These are phyloP conservation scores for Hephaestus fuliginosus DNA, from an alignment of 2,797 vertebrate species.

Conservation along the genomic window DNA sequence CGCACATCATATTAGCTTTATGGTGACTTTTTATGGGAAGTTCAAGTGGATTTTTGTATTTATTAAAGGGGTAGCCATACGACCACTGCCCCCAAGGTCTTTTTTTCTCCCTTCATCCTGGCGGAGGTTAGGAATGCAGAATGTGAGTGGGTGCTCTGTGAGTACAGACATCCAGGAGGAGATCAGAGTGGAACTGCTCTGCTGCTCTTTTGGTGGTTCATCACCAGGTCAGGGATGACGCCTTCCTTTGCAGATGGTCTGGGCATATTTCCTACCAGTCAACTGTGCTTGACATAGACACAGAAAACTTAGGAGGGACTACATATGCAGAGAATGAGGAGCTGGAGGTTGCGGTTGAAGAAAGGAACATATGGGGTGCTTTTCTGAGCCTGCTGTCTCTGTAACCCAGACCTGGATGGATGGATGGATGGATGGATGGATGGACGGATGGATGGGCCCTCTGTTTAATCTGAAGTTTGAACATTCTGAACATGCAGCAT, in stretches of 20 bases:
- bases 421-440: not conserved
- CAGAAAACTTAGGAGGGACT: conserved; percentile 12
- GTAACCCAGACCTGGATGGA: conserved; percentile 15
- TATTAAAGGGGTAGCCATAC: conserved; percentile 28
- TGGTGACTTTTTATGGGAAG: conserved; percentile 23
- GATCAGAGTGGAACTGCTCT: too few relatives aligned
- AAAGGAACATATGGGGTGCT: conserved; percentile 23
- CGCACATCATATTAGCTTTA: conserved; percentile 28
- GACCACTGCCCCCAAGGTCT: not conserved
- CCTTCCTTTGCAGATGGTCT: not conserved
- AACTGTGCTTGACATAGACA: not conserved
- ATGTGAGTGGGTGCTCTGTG: not conserved
- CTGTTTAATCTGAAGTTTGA: conserved; percentile 9
- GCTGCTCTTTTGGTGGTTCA: not conserved
- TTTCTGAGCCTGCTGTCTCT: conserved; percentile 1
- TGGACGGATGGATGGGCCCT: not conserved
- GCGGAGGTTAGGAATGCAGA: not conserved
- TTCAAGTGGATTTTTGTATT: conserved; percentile 40
- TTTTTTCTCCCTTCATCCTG: not conserved
- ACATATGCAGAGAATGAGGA: not conserved
- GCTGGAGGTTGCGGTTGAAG: not conserved
- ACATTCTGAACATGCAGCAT: conserved; percentile 10
- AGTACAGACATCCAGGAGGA: not conserved
- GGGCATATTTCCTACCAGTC: not conserved
- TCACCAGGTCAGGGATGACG: not conserved